Evolutionary conservation across 1,140 invertebrate species (phyloP).

Genomic region (Microplitis demolitor): DNA sequence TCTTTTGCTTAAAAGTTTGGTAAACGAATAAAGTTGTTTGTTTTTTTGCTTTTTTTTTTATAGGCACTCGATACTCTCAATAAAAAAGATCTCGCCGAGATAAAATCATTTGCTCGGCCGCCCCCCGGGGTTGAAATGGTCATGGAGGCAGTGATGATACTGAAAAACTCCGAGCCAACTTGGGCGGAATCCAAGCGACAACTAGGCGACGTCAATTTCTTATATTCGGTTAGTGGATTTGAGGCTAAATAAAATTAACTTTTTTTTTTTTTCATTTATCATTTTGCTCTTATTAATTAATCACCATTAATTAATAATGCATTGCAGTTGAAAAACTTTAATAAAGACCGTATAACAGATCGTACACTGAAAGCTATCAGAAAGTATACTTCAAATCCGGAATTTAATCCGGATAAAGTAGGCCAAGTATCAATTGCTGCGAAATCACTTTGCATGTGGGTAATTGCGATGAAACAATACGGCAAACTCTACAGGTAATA

Average conservation of each 20-base stretch:
- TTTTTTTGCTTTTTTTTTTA: conserved; percentile 2
- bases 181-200: conserved; percentile 87
- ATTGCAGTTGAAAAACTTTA: conserved; percentile 76
- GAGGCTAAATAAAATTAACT: not conserved
- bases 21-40: conserved; percentile 52
- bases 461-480: conserved; percentile 89
- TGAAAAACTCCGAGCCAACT: conserved; percentile 76
- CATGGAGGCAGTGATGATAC: conserved; percentile 86
- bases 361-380: conserved; percentile 79
- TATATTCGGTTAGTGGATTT: conserved; percentile 59
- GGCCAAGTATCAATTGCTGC: conserved; percentile 79
- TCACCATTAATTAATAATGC: not conserved
- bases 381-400: conserved; percentile 77
- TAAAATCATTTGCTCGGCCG: conserved; percentile 84
- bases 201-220: conserved; percentile 77
- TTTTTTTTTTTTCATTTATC: not conserved
- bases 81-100: conserved; percentile 87
- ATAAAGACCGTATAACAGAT: conserved; percentile 85
- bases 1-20: conserved; percentile 66
- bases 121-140: conserved; percentile 86
- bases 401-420: conserved; percentile 86
- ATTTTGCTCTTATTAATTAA: no score
- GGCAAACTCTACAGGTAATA: conserved; percentile 78
- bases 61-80: conserved; percentile 81
- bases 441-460: conserved; percentile 87